Evolutionary conservation across 1,140 invertebrate species (phyloP), one percentile per base, ranked within the genome.

Genomic region (Trigoniulus corallinus): DNA sequence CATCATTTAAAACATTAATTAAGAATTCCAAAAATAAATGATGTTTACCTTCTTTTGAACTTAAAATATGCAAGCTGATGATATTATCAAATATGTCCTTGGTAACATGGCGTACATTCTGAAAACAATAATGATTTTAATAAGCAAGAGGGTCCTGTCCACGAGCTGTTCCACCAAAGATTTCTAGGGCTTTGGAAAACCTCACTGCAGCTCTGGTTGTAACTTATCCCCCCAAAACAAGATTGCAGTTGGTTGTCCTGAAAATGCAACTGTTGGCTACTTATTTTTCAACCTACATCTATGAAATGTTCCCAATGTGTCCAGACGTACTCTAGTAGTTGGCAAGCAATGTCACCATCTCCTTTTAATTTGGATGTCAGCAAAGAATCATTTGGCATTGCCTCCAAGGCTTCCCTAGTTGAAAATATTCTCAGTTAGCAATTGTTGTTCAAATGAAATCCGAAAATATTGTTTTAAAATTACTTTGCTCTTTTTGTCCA

Each of bases 221-320:
- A n/a, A n/a, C 29, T 34, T 34, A 7, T 34, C 29, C 15, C 7
- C 29, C 15, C 29, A 15, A 7, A 34, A 34, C 7, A 34, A 7
- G 29, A 34, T 34, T 15, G 29, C 29, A n/a, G n/a, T n/a, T n/a
- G n/a, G n/a, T n/a, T n/a, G n/a, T n/a, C n/a, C n/a, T n/a, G n/a
- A n/a, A n/a, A n/a, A n/a, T n/a, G n/a, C n/a, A n/a, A n/a, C n/a
- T n/a, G n/a, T n/a, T n/a, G n/a, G n/a, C n/a, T n/a, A n/a, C n/a
- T n/a, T n/a, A n/a, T n/a, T 1, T 1, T 40, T 12, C 44, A 13
- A 54, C 51, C 49, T 50, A 56, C 55, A 54, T 56, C 55, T 15
- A 56, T 48, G 29, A 48, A 56, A 50, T 56, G 55, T 13, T 56
- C 55, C 42, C 55, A 54, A 20, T 56, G 51, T 23, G 24, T 10